phyloP scores from a whole-genome alignment of 1,140 invertebrate species.

The Drosophila ercepeae region DNA sequence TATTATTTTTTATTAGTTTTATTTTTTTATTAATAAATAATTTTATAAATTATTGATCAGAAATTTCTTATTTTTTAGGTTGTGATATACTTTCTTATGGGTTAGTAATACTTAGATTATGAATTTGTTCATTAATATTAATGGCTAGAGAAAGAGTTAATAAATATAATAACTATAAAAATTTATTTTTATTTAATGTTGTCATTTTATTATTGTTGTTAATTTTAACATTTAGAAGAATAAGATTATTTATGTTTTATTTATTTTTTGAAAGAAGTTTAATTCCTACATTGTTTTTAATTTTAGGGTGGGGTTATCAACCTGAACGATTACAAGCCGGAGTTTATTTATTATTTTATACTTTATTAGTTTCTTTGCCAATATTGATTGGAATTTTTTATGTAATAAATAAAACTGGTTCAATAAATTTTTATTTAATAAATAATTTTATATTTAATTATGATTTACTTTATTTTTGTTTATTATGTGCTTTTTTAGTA shows the following conservation, averaged over 20 bases:
- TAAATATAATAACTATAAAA: conserved; percentile 83
- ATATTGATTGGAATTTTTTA: conserved; percentile 86
- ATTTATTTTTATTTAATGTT: conserved; percentile 85
- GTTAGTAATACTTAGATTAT: conserved; percentile 85
- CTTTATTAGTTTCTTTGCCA: conserved; percentile 86
- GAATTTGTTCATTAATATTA: conserved; percentile 85
- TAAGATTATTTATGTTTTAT: conserved; percentile 87
- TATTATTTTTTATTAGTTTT: conserved; percentile 83
- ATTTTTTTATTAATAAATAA: conserved; percentile 83
- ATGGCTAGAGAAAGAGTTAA: conserved; percentile 84
- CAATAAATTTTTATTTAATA: conserved; percentile 84
- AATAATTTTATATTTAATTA: conserved; percentile 84
- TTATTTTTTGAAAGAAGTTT: too few species aligned
- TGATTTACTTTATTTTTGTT: conserved; percentile 85
- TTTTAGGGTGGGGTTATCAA: conserved; percentile 86
- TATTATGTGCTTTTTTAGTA: conserved; percentile 87
- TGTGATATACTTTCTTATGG: conserved; percentile 85
- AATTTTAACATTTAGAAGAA: conserved; percentile 85
- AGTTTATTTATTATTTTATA: conserved; percentile 87
- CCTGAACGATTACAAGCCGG: conserved; percentile 86
- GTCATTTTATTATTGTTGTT: conserved; percentile 85
- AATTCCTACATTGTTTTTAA: too few species aligned
- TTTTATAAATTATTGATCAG: conserved; percentile 73
- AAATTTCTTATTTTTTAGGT: conserved; percentile 83
- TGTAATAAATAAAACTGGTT: conserved; percentile 83